phyloP scores from a whole-genome alignment of 2,797 vertebrate species.

The Anabacerthia variegaticeps region DNA sequence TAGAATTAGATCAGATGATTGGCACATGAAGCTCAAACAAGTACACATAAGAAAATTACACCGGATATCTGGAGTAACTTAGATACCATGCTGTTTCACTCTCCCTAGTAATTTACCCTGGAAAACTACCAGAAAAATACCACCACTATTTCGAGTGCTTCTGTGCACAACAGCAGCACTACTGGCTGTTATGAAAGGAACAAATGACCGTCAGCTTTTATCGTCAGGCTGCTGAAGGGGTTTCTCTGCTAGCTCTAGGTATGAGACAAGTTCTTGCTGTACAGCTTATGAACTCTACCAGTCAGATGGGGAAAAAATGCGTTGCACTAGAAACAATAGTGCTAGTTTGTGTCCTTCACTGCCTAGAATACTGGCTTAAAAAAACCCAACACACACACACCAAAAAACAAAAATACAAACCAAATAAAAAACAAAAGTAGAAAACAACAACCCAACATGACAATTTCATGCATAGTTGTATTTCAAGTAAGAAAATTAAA shows the following conservation, averaged over 20 bases:
- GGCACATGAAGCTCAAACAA: neutral
- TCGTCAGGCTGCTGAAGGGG: neutral
- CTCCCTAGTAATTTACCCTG: neutral
- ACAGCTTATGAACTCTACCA: neutral
- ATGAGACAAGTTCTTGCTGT: neutral
- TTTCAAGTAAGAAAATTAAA: neutral
- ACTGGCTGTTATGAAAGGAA: neutral
- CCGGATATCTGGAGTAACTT: neutral
- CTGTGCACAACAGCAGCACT: neutral
- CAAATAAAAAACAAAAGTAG: neutral
- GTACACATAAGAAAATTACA: neutral
- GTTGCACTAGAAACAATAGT: neutral
- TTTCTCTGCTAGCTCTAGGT: neutral
- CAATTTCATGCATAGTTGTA: neutral
- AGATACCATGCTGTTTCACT: neutral
- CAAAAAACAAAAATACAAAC: neutral
- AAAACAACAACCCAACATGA: neutral
- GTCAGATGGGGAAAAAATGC: accelerated
- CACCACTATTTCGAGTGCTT: neutral
- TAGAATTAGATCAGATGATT: neutral
- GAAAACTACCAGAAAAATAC: neutral
- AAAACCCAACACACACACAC: too few species aligned
- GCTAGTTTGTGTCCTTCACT: neutral
- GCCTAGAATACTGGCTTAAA: neutral
- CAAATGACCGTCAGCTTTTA: neutral